Conservation (phyloP, 2,888 invertebrate genomes). For the Criorhina ranunculi region DNA sequence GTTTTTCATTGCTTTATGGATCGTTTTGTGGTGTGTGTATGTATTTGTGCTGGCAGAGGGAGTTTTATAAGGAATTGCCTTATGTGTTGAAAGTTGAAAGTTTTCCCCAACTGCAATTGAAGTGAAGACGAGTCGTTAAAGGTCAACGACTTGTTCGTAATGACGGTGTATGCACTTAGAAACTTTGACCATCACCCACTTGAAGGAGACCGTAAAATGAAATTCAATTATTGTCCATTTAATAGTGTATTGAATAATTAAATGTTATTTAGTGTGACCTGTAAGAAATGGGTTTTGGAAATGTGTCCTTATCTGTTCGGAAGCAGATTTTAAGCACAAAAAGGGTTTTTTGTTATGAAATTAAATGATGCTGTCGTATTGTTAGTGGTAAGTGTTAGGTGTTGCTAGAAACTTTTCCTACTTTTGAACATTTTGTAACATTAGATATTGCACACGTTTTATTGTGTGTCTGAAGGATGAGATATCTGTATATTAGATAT, state of each 20-base stretch:
- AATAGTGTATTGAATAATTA: constrained; percentile 79
- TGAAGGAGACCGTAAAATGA: constrained; percentile 12
- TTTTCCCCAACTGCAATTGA: constrained; percentile 39
- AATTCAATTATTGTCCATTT: constrained; percentile 78
- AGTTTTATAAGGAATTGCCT: constrained; percentile 20
- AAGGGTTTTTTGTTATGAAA: not conserved
- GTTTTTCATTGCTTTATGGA: constrained; percentile 43
- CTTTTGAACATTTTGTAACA: too few relatives aligned
- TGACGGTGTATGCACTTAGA: constrained; percentile 11
- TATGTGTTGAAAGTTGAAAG: constrained; percentile 24
- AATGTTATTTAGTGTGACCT: constrained; percentile 23
- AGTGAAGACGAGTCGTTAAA: constrained; percentile 21
- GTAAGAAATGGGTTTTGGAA: not conserved
- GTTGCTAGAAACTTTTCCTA: too few relatives aligned
- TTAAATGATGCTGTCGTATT: too few relatives aligned
- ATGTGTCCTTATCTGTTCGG: not conserved
- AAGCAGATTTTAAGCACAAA: not conserved
- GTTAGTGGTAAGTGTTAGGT: too few relatives aligned
- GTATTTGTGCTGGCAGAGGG: not conserved
- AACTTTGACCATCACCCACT: not conserved
- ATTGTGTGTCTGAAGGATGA: too few relatives aligned
- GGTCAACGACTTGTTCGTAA: constrained; percentile 37
- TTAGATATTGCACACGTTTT: too few relatives aligned
- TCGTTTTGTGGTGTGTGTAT: constrained; percentile 13
- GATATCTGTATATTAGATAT: too few relatives aligned